phyloP scores from a whole-genome alignment of 2,797 vertebrate genomes.

The Malacoctenus gilli region DNA sequence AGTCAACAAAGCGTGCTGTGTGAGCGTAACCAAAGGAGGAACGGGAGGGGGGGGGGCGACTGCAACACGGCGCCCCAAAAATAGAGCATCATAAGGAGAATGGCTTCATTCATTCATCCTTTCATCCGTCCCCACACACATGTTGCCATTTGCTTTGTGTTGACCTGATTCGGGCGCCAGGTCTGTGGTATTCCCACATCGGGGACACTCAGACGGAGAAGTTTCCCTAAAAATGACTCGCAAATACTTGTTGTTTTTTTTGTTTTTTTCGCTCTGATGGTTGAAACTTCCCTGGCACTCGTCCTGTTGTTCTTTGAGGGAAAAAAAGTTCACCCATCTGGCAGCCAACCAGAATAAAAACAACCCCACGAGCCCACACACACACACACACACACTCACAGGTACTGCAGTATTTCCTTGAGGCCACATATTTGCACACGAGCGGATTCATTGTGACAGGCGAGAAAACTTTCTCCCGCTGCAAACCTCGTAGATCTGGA shows the following conservation, averaged over 20 bases:
- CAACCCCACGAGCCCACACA: constrained; percentile 12
- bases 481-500: constrained; percentile 18
- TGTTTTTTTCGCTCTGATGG: too few relatives aligned
- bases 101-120: constrained; percentile 60
- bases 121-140: constrained; percentile 32
- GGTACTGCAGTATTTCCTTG: constrained; percentile 30
- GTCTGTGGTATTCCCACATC: constrained; percentile 24
- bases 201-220: constrained; percentile 24
- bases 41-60: constrained; percentile 33
- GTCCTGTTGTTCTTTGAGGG: constrained; percentile 33
- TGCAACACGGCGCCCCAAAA: constrained; percentile 52
- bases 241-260: constrained; percentile 49
- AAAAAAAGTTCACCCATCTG: constrained; percentile 38
- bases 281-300: constrained; percentile 32
- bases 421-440: constrained; percentile 30
- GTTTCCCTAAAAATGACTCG: constrained; percentile 41
- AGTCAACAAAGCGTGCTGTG: constrained; percentile 63
- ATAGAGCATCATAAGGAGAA: constrained; percentile 54
- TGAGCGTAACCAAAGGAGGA: constrained; percentile 55
- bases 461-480: constrained; percentile 27
- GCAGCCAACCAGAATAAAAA: constrained; percentile 34
- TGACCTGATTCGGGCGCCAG: constrained; percentile 29
- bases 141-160: constrained; percentile 31
- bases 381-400: constrained; percentile 1
- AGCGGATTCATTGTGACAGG: constrained; percentile 40